Base-by-base conservation (phyloP, 2,113 vertebrate genomes). In the Osmerus mordax region DNA sequence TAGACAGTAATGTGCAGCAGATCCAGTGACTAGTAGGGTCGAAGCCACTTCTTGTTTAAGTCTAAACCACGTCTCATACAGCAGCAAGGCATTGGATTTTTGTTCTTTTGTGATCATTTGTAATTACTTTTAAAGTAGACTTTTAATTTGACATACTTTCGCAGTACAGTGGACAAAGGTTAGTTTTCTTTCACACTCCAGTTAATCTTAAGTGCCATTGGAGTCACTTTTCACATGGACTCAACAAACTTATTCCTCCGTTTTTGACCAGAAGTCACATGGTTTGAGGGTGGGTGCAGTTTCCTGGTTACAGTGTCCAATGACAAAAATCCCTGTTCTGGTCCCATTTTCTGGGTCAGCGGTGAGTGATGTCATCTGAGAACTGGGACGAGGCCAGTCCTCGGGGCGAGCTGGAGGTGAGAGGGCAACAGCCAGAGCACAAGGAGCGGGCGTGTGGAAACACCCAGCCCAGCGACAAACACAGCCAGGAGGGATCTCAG, bases 291-390 rank as follows among this genome's bases (percentile, higher is more conserved):
- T 7, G 71, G 13, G 2, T 47, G 23, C 25, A 11, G 69, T 32
- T 51, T 55, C 47, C 12, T 12, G 67, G 6, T 52, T 51, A 32
- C 47, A 28, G n/a, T 36, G 2, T 67, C 65, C 3, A 23, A 55
- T 65, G 75, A 69, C 41, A 79, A 51, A 41, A 29, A 76, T 76
- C 72, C 47, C 47, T 65, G 25, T 81, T 71, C 29, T 52, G 61
- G 54, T 62, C 23, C 6, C 29, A n/a, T 6, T 5, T 60, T 56
- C 75, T 75, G 28, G 7, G 15, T 25, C 67, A 79, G 72, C 47
- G 68, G 54, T 66, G 52, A 51, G 74, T 77, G 64, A 89, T 87
- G 89, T 84, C 81, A 72, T 83, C 77, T 62, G 79, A 75, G 53
- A 68, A 71, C 71, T 67, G 23, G 32, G 58, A 25, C 67, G 75